phyloP scores from a whole-genome alignment of 2,888 invertebrate genomes.

The Ceratothoa steindachneri region DNA sequence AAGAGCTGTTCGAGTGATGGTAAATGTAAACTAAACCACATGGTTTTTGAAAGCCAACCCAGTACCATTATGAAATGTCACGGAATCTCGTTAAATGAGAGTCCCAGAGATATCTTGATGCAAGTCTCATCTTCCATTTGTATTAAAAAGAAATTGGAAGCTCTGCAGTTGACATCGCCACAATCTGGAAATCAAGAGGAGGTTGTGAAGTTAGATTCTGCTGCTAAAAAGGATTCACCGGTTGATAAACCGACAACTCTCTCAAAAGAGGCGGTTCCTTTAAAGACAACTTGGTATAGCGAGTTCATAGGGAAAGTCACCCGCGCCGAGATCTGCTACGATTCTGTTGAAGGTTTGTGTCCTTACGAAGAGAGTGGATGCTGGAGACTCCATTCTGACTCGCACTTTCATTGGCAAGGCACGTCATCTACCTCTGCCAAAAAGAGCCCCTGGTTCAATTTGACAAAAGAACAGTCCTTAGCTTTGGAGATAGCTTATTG shows the following conservation, averaged over 20 bases:
- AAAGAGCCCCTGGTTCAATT: slow-evolving; percentile 22
- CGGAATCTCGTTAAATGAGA: slow-evolving; percentile 29
- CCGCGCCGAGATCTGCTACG: slow-evolving; percentile 24
- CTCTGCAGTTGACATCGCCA: background rate
- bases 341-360: slow-evolving; percentile 25
- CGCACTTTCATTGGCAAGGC: slow-evolving; percentile 33
- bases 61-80: background rate
- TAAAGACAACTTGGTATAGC: slow-evolving; percentile 22
- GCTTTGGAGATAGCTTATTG: slow-evolving; percentile 24
- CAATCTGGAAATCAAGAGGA: background rate
- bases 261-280: background rate
- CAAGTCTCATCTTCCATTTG: slow-evolving; percentile 1
- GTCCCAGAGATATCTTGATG: slow-evolving; percentile 22
- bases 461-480: background rate
- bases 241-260: no score
- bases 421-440: background rate
- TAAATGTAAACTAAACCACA: slow-evolving; percentile 22
- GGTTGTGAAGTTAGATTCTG: background rate
- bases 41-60: slow-evolving; percentile 2
- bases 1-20: background rate
- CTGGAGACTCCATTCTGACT: slow-evolving; percentile 21
- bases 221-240: no score
- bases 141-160: background rate
- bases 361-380: slow-evolving; percentile 22
- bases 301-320: slow-evolving; percentile 17